phyloP scores from a whole-genome alignment of 1,140 invertebrate genomes.

The Drosophila nasuta region DNA sequence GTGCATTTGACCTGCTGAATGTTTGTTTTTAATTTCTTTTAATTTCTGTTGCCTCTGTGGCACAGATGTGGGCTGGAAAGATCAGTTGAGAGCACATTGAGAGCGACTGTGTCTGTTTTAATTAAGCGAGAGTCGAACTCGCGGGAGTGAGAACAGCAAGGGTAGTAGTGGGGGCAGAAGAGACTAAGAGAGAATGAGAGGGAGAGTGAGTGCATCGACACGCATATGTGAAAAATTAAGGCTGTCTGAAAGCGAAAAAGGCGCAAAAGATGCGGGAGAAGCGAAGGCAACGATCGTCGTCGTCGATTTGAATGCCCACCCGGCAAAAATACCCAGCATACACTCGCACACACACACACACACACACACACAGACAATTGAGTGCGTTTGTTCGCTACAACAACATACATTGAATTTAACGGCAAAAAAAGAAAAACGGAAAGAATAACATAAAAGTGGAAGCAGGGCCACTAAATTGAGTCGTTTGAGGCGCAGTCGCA shows the following conservation, averaged over 20 bases:
- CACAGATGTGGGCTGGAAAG: constrained; percentile 76
- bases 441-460: constrained; percentile 32
- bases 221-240: constrained; percentile 82
- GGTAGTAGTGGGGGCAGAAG: constrained; percentile 5
- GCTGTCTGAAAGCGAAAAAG: constrained; percentile 62
- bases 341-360: background rate
- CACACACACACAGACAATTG: background rate
- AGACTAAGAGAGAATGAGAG: constrained; percentile 17
- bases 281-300: constrained; percentile 29
- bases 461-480: constrained; percentile 72
- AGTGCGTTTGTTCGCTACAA: background rate
- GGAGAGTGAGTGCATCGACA: constrained; percentile 38
- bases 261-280: constrained; percentile 75
- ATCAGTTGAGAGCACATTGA: constrained; percentile 53
- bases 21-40: constrained; percentile 77
- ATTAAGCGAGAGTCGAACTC: constrained; percentile 59
- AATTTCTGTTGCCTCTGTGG: constrained; percentile 62
- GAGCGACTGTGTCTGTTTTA: constrained; percentile 77
- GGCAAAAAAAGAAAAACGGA: constrained; percentile 49
- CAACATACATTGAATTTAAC: constrained; percentile 63
- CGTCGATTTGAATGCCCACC: constrained; percentile 42
- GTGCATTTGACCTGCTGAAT: background rate
- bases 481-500: constrained; percentile 68
- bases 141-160: constrained; percentile 21
- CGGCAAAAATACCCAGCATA: constrained; percentile 39